phyloP scores from a whole-genome alignment of 2,797 vertebrate species.

The Brachyrhaphis roseni region DNA sequence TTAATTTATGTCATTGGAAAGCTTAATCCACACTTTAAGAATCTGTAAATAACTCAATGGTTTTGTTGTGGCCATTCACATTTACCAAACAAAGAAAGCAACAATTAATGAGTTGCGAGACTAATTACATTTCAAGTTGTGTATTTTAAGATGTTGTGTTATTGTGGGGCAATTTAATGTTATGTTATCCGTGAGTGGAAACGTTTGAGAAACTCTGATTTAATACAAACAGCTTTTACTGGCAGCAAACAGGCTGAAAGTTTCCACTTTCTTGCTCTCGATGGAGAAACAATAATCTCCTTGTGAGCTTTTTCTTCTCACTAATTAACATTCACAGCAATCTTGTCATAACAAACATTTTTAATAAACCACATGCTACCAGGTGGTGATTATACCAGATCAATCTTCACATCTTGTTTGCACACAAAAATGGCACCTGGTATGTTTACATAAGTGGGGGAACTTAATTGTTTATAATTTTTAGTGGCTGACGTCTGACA shows the following conservation, averaged over 20 bases:
- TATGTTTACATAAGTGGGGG: constrained; percentile 65
- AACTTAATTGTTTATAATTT: constrained; percentile 68
- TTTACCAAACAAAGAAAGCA: too few relatives aligned
- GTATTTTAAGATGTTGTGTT: too few relatives aligned
- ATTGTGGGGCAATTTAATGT: too few relatives aligned
- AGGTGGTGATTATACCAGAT: constrained; percentile 47
- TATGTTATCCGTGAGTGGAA: too few relatives aligned
- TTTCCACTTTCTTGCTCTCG: not conserved
- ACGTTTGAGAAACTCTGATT: too few relatives aligned
- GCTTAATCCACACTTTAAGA: too few relatives aligned
- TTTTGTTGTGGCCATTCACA: too few relatives aligned
- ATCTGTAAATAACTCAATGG: too few relatives aligned
- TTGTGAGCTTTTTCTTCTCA: constrained; percentile 29
- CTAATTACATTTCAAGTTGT: too few relatives aligned
- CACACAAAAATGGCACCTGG: constrained; percentile 42
- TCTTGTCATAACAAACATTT: constrained; percentile 44
- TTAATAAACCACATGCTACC: constrained; percentile 40
- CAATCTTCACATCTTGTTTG: constrained; percentile 45
- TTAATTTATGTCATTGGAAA: too few relatives aligned
- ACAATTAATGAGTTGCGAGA: too few relatives aligned
- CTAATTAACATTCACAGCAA: constrained; percentile 34
- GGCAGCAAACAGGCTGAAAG: constrained; percentile 19
- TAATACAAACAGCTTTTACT: constrained; percentile 9
- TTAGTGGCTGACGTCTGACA: constrained; percentile 58
- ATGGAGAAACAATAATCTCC: constrained; percentile 12